phyloP scores from a whole-genome alignment of 2,888 invertebrate species.

The Phengaris alcon region DNA sequence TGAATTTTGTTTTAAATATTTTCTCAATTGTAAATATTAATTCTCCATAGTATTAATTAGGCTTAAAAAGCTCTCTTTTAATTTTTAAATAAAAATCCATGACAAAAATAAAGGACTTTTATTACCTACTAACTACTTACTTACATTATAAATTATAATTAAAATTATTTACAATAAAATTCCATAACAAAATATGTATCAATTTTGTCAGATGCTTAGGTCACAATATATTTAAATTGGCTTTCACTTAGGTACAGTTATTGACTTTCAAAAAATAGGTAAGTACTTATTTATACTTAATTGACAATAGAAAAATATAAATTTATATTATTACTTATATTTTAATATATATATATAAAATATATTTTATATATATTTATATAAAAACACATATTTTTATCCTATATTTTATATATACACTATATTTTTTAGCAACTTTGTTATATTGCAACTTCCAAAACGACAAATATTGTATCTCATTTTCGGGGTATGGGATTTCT shows the following conservation, averaged over 20 bases:
- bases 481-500: constrained; percentile 36
- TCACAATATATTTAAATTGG: background rate
- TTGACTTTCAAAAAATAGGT: background rate
- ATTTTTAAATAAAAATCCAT: constrained; percentile 35
- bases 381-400: too few relatives aligned
- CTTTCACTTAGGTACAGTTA: background rate
- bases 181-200: background rate
- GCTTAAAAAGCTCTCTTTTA: constrained; percentile 40
- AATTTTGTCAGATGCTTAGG: background rate
- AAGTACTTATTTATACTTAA: background rate
- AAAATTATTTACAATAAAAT: constrained; percentile 23
- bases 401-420: too few relatives aligned
- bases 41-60: constrained; percentile 32
- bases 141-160: constrained; percentile 31
- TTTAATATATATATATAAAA: too few relatives aligned
- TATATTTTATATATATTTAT: too few relatives aligned
- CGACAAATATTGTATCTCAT: constrained; percentile 46
- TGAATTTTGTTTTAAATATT: constrained; percentile 28
- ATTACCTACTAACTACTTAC: too few relatives aligned
- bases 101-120: constrained; percentile 30
- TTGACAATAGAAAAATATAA: background rate
- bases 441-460: constrained; percentile 35
- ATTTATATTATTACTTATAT: background rate
- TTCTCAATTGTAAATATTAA: constrained; percentile 29
- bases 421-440: constrained; percentile 29